A percentile compares a stretch with the other conserved stretches of the same genome.
phyloP scores from a whole-genome alignment of 2,797 vertebrate genomes.

The Gymnopithys bicolor region DNA sequence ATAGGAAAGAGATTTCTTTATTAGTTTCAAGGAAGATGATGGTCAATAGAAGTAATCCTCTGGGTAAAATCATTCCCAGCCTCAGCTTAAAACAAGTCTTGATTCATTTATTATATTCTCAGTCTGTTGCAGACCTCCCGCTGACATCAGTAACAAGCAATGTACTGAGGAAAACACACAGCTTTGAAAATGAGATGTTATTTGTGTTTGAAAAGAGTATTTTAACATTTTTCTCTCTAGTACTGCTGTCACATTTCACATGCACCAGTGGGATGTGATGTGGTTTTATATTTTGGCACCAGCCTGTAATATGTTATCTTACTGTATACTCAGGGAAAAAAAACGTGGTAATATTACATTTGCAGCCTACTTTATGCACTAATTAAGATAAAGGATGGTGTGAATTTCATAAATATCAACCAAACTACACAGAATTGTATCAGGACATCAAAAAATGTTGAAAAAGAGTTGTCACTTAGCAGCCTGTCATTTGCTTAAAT shows the following conservation, averaged over 20 bases:
- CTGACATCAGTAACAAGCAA: conserved; percentile 14
- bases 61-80: conserved; percentile 32
- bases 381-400: neutral
- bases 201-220: conserved; percentile 20
- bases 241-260: conserved; percentile 47
- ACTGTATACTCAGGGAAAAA: neutral
- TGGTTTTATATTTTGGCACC: conserved; percentile 28
- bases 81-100: conserved; percentile 24
- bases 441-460: neutral
- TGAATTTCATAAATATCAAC: neutral
- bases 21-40: conserved; percentile 24
- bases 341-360: neutral
- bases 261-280: neutral
- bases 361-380: neutral
- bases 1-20: conserved; percentile 37
- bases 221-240: neutral
- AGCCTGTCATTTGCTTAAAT: neutral
- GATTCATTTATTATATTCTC: conserved; percentile 44
- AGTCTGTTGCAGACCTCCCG: neutral
- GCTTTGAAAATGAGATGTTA: conserved; percentile 43
- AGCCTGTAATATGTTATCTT: neutral
- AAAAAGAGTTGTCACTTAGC: neutral
- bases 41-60: conserved; percentile 48
- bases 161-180: conserved; percentile 13
- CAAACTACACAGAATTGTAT: neutral